Evolutionary conservation across 2,113 vertebrate genomes (phyloP), one percentile per base, ranked within the genome.

Genomic region (Nesospiza acunhae): DNA sequence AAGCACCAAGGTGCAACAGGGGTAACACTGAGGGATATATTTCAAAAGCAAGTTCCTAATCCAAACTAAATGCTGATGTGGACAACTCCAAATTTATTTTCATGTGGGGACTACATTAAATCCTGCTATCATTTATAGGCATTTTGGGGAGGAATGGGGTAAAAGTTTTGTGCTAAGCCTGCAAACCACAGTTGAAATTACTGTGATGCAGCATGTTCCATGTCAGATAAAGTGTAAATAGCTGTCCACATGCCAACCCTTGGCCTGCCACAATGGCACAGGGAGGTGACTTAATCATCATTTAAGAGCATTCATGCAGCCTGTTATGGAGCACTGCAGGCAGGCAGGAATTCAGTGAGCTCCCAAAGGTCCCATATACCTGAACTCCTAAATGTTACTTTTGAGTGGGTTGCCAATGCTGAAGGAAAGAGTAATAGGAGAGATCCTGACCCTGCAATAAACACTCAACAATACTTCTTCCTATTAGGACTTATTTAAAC

Each of bases 371-470:
- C 64, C 33, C 47, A 52, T 75, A 86, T 52, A 84, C 89, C 83
- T 46, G 58, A 92, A 80, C 63, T 90, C 64, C 46, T 66, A 69
- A 64, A 94, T 92, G 68, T 96, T 89, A 89, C 94, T 92, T 89
- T 87, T 67, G 89, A 69, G 95, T 94, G 80, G 30, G 69, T 86
- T 96, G 69, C 84, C 80, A 96, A 27, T 56, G 47, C 66, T 87
- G 49, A 80, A 91, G 69, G 77, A 95, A 94, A 95, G 82, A 92
- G 87, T 95, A 94, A 79, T 60, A 84, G 0, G 2, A 66, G 74
- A 78, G 81, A 87, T 91, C 89, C 74, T 88, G 93, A 96, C 89
- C 89, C 67, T 76, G 78, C 87, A 84, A 85, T 96, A 96, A 96
- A 95, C 91, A 53, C 91, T 83, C 78, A 90, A 90, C 87, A 84